Evolutionary conservation across 1,140 invertebrate genomes (phyloP).

Genomic region (Drosophila sulfurigaster): DNA sequence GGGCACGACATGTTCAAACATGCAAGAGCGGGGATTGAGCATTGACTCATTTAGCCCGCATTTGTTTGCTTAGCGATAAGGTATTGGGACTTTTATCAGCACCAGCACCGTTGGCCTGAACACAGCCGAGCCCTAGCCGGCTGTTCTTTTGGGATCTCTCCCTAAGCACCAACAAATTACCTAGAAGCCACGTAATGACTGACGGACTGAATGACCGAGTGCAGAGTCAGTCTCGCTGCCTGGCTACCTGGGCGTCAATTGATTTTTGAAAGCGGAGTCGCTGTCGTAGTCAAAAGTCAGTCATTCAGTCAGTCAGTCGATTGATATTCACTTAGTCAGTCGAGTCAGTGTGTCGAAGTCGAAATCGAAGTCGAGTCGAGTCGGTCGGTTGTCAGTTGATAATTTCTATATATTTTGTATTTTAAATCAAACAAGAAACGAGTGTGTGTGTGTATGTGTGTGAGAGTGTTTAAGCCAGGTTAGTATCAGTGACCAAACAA

Average conservation of each 20-base stretch:
- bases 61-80: slow-evolving; percentile 27
- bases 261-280: background rate
- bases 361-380: background rate
- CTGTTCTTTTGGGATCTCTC: background rate
- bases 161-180: background rate
- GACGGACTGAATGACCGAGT: background rate
- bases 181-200: background rate
- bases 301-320: no score
- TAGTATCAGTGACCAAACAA: slow-evolving; percentile 6
- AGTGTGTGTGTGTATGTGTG: no score
- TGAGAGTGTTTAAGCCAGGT: background rate
- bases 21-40: slow-evolving; percentile 14
- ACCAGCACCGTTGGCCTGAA: background rate
- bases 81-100: slow-evolving; percentile 14
- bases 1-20: slow-evolving; percentile 44
- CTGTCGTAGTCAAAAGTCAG: no score
- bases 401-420: slow-evolving; percentile 1
- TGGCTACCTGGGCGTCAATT: background rate
- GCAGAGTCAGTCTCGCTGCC: background rate
- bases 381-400: background rate
- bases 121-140: background rate
- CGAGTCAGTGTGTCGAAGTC: no score
- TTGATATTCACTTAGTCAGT: no score
- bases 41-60: slow-evolving; percentile 42
- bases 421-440: background rate